phyloP scores from a whole-genome alignment of 2,797 vertebrate species.

The Pampus argenteus region DNA sequence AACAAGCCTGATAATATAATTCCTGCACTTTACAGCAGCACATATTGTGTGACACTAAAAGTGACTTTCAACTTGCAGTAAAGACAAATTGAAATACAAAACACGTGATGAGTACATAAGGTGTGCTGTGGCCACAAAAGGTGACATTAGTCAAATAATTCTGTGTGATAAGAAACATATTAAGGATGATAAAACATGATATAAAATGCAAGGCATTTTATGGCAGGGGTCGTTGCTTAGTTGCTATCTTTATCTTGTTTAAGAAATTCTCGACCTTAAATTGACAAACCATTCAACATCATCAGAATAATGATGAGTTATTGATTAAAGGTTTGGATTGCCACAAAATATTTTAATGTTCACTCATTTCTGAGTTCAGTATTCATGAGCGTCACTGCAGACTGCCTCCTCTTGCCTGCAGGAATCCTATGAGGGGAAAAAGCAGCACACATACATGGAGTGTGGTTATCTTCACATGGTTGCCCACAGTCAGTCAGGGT shows the following conservation, averaged over 20 bases:
- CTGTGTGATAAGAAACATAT: not conserved
- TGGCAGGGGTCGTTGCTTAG: not conserved
- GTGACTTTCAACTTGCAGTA: not conserved
- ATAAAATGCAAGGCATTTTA: not conserved
- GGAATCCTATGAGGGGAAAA: slow-evolving; percentile 66
- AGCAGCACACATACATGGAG: slow-evolving; percentile 46
- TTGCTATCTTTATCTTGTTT: not conserved
- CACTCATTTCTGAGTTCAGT: slow-evolving; percentile 72
- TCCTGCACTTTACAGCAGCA: not conserved
- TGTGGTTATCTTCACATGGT: slow-evolving; percentile 35
- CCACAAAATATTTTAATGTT: slow-evolving; percentile 81
- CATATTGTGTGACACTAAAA: not conserved
- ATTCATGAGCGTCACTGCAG: slow-evolving; percentile 30
- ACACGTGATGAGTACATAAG: not conserved
- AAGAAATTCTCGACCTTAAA: not conserved
- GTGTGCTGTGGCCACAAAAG: not conserved
- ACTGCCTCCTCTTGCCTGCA: slow-evolving; percentile 64
- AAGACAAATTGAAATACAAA: not conserved
- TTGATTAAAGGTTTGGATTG: slow-evolving; percentile 2
- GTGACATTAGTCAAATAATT: not conserved
- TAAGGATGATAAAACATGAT: too few relatives aligned
- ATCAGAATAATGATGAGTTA: slow-evolving; percentile 25
- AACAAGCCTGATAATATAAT: not conserved
- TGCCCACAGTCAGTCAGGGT: slow-evolving; percentile 30
- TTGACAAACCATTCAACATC: slow-evolving; percentile 1